phyloP scores from a whole-genome alignment of 2,888 invertebrate species.

The Drosophila conformis region DNA sequence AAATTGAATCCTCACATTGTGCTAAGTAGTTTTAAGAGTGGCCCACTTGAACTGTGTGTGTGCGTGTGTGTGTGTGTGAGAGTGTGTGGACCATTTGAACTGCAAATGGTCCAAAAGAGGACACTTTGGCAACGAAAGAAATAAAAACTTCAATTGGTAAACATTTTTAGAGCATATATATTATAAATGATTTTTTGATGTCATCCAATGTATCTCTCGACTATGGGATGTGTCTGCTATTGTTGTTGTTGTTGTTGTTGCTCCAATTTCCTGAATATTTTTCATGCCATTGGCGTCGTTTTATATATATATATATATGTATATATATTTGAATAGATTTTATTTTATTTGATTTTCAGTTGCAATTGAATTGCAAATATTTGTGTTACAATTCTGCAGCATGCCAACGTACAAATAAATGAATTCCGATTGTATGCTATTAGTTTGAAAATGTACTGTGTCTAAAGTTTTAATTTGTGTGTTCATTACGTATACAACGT shows the following conservation, averaged over 20 bases:
- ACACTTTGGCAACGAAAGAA: slow-evolving; percentile 27
- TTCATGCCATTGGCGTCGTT: slow-evolving; percentile 36
- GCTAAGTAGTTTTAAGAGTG: slow-evolving; percentile 46
- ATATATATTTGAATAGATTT: slow-evolving; percentile 38
- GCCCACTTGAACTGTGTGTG: slow-evolving; percentile 1
- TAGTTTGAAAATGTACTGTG: slow-evolving; percentile 57
- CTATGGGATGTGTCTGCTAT: slow-evolving; percentile 14
- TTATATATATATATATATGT: not conserved
- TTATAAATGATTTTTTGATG: slow-evolving; percentile 31
- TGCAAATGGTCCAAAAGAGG: slow-evolving; percentile 34
- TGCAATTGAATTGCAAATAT: slow-evolving; percentile 80
- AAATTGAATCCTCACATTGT: slow-evolving; percentile 26
- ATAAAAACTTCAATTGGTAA: slow-evolving; percentile 30
- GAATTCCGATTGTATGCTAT: slow-evolving; percentile 66
- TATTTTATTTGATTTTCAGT: slow-evolving; percentile 45
- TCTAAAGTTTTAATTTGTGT: slow-evolving; percentile 68
- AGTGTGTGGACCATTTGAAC: slow-evolving; percentile 14
- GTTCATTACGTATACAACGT: slow-evolving; percentile 45
- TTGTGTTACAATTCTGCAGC: slow-evolving; percentile 59
- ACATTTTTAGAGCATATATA: slow-evolving; percentile 28
- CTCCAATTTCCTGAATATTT: slow-evolving; percentile 58
- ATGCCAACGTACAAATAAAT: slow-evolving; percentile 62
- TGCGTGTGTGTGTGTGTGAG: not conserved
- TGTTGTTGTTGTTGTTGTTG: slow-evolving; percentile 29
- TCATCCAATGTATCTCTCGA: slow-evolving; percentile 20